These are phyloP conservation scores for Melinaea menophilus DNA, from an alignment of 2,888 invertebrate genomes.

Conservation along the genomic window DNA sequence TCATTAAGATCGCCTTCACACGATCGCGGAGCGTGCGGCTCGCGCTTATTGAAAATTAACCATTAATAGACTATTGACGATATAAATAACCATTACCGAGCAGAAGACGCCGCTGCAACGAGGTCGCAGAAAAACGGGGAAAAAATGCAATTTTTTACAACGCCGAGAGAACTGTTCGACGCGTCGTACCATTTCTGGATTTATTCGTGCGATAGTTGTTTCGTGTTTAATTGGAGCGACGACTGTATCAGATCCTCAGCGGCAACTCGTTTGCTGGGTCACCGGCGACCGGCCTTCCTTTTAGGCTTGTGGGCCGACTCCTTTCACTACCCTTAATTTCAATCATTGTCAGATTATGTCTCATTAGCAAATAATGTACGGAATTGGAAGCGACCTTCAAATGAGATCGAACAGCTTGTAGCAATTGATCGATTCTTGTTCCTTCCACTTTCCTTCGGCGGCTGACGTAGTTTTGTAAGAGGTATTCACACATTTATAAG, in stretches of 20 bases:
- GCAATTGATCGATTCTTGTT: conserved; percentile 28
- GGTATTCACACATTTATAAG: neutral
- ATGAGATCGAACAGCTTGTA: conserved; percentile 23
- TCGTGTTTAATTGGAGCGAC: conserved; percentile 15
- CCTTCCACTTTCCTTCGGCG: conserved; percentile 26
- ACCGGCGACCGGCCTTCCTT: conserved; percentile 24
- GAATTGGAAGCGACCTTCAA: conserved; percentile 28
- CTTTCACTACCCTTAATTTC: conserved; percentile 34
- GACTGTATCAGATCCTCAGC: conserved; percentile 22
- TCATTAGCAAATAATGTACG: conserved; percentile 19
- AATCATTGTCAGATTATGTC: conserved; percentile 23
- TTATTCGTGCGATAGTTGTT: conserved; percentile 13
- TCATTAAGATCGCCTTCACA: conserved; percentile 18
- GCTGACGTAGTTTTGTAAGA: conserved; percentile 14
- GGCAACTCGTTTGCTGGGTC: conserved; percentile 23
- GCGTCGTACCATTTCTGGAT: neutral
- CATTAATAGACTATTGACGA: conserved; percentile 22
- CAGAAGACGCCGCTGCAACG: conserved; percentile 9
- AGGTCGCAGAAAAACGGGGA: conserved; percentile 13
- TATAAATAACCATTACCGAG: conserved; percentile 20
- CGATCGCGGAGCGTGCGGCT: conserved; percentile 12
- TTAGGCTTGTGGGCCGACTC: conserved; percentile 25
- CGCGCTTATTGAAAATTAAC: conserved; percentile 17
- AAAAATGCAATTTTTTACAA: conserved; percentile 12
- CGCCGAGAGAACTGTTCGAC: conserved; percentile 6